These are phyloP conservation scores for Pseudococcus longispinus DNA, from an alignment of 2,888 invertebrate species.

Conservation along the genomic window DNA sequence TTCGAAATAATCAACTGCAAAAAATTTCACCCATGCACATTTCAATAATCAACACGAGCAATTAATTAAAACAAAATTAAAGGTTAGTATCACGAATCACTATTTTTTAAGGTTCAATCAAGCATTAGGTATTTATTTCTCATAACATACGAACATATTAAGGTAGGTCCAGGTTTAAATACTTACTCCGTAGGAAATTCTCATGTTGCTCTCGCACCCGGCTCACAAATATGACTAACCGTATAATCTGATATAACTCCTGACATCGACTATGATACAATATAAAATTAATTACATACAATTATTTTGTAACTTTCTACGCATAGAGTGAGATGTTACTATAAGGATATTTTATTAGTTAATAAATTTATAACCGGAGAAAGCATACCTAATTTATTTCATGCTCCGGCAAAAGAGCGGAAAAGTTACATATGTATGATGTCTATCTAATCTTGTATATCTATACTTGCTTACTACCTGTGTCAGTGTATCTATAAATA, in stretches of 20 bases:
- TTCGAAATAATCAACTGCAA: too few species aligned
- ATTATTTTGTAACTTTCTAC: constrained; percentile 40
- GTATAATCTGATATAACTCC: background rate
- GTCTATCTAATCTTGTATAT: background rate
- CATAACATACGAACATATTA: background rate
- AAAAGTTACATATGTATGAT: constrained; percentile 20
- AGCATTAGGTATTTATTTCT: background rate
- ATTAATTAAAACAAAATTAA: background rate
- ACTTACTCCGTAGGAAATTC: background rate
- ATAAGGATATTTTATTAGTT: background rate
- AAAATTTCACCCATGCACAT: background rate
- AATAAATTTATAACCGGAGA: constrained; percentile 20
- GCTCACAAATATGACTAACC: background rate
- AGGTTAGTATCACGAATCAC: background rate
- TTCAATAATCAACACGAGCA: background rate
- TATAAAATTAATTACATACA: constrained; percentile 29
- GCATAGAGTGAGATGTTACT: background rate
- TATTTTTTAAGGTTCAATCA: background rate
- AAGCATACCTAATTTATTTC: constrained; percentile 42
- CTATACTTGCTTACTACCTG: background rate
- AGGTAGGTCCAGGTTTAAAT: background rate
- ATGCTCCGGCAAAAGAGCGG: constrained; percentile 24
- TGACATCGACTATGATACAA: constrained; percentile 23
- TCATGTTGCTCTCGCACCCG: background rate
- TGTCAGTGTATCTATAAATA: background rate